Evolutionary conservation across 2,113 vertebrate genomes (phyloP).

Genomic region (Sciurus niger): DNA sequence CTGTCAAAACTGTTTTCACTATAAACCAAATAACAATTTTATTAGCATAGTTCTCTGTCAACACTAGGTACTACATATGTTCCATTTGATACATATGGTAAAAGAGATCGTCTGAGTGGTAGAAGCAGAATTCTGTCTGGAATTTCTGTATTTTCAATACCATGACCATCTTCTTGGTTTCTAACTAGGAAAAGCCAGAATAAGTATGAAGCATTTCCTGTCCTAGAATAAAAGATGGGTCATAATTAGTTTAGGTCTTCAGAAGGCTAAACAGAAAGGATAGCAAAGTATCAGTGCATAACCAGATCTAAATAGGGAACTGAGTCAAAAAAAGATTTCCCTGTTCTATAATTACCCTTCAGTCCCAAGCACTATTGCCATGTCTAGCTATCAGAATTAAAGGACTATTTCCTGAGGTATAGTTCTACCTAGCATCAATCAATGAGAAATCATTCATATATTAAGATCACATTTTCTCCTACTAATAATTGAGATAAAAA

Average conservation of each 20-base stretch:
- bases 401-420: neutral
- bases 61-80: conserved; percentile 54
- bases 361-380: neutral
- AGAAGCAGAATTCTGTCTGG: neutral
- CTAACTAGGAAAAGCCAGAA: neutral
- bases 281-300: neutral
- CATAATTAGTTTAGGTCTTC: neutral
- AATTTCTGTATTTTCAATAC: neutral
- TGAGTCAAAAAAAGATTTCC: neutral
- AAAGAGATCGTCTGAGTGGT: conserved; percentile 2
- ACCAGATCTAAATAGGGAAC: neutral
- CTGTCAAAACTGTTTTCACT: conserved; percentile 50
- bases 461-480: neutral
- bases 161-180: neutral
- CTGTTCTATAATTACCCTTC: neutral
- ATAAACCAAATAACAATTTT: conserved; percentile 51
- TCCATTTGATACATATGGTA: conserved; percentile 36
- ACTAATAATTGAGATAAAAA: neutral
- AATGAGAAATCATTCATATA: neutral
- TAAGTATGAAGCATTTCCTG: neutral
- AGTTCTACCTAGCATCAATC: neutral
- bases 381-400: neutral
- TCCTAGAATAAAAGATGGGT: neutral
- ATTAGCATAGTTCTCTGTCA: conserved; percentile 20
- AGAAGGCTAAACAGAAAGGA: neutral